These are phyloP conservation scores for Pocillopora verrucosa DNA, from an alignment of 64 coral and sea anemone genomes.

Conservation along the genomic window DNA sequence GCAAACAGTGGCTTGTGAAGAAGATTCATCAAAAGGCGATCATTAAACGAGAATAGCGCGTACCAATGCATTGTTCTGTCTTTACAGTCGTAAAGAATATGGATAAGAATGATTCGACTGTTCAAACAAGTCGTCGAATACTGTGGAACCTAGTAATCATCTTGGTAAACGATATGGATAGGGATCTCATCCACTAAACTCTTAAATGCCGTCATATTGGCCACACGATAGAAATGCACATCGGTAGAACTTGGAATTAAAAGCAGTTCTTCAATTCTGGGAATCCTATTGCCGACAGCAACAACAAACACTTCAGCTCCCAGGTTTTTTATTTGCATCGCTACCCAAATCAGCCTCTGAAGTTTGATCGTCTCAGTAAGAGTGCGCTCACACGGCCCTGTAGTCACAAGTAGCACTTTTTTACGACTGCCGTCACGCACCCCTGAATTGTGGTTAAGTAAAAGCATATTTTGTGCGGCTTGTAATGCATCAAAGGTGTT, in stretches of 20 bases:
- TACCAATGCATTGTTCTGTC: no score
- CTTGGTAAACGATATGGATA: conserved; percentile 26
- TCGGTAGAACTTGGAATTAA: conserved; percentile 44
- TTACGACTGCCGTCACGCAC: conserved; percentile 18
- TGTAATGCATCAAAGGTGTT: conserved; percentile 32
- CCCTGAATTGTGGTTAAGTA: conserved; percentile 13
- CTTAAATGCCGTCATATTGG: conserved; percentile 36
- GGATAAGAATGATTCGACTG: no score
- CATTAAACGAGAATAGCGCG: no score
- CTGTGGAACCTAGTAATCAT: neutral
- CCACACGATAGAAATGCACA: conserved; percentile 42
- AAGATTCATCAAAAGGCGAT: no score
- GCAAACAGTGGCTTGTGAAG: no score
- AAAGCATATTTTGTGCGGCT: conserved; percentile 21
- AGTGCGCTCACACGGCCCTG: conserved; percentile 16
- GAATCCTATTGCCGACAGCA: conserved; percentile 40
- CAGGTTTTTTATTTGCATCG: neutral
- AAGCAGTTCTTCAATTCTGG: conserved; percentile 47
- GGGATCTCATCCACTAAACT: conserved; percentile 40
- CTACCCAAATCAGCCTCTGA: neutral
- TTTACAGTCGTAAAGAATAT: no score
- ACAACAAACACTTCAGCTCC: conserved; percentile 42
- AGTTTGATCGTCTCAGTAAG: neutral
- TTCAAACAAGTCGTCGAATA: no score
- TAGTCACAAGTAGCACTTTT: conserved; percentile 29